Conservation (phyloP, 2,797 vertebrate species). For the Hyperoplus immaculatus region DNA sequence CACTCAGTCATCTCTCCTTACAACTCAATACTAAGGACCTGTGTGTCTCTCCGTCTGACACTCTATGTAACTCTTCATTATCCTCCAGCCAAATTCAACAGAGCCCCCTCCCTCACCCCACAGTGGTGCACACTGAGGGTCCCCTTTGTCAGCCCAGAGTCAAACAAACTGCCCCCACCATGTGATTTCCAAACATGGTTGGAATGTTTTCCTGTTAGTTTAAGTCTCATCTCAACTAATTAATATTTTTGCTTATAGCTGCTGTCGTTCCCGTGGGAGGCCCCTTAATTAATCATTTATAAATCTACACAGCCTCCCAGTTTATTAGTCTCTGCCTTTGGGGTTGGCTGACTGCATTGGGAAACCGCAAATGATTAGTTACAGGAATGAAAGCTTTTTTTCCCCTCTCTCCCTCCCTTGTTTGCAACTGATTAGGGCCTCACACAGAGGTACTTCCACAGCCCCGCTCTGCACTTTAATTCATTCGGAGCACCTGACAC, state of each 20-base stretch:
- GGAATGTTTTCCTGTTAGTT: conserved; percentile 89
- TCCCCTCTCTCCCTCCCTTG: conserved; percentile 73
- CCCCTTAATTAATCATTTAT: conserved; percentile 92
- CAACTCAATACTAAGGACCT: conserved; percentile 79
- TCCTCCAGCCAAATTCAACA: conserved; percentile 77
- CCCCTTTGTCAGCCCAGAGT: conserved; percentile 76
- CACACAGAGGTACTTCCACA: conserved; percentile 85
- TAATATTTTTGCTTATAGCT: conserved; percentile 91
- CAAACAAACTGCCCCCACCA: conserved; percentile 73
- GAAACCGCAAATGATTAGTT: conserved; percentile 91
- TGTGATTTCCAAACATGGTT: conserved; percentile 77
- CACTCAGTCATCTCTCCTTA: conserved; percentile 80
- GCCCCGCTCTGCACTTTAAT: conserved; percentile 81
- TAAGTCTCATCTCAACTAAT: conserved; percentile 90
- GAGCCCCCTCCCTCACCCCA: conserved; percentile 56
- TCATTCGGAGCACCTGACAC: conserved; percentile 84
- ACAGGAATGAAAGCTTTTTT: conserved; percentile 85
- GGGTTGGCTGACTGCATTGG: conserved; percentile 88
- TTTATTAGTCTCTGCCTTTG: conserved; percentile 90
- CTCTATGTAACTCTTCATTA: conserved; percentile 81
- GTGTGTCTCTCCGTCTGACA: conserved; percentile 77
- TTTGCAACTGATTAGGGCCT: conserved; percentile 87
- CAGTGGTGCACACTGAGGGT: conserved; percentile 66
- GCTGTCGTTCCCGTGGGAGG: conserved; percentile 84
- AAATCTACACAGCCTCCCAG: conserved; percentile 90